These are phyloP conservation scores for Eurystomus gularis DNA, from an alignment of 2,113 vertebrate species.

Conservation along the genomic window DNA sequence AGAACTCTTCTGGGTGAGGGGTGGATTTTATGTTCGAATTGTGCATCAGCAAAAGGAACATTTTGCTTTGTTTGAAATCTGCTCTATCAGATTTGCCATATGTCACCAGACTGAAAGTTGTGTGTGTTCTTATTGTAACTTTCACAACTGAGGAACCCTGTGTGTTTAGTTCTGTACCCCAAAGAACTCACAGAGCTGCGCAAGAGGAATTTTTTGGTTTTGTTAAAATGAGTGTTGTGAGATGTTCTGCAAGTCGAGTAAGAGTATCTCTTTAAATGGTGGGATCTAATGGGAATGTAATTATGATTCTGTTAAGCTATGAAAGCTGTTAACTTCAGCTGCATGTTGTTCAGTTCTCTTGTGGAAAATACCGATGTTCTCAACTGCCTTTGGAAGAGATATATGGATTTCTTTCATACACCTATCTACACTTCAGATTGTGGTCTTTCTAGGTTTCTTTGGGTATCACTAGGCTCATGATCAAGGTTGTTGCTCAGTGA, in stretches of 20 bases:
- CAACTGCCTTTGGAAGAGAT: background rate
- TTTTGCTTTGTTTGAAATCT: constrained; percentile 59
- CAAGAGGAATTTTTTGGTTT: background rate
- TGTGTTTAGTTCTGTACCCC: background rate
- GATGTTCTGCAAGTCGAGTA: background rate
- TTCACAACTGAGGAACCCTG: background rate
- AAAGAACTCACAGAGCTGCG: background rate
- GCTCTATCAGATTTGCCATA: constrained; percentile 55
- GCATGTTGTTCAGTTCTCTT: background rate
- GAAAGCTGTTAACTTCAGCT: background rate
- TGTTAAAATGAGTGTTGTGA: background rate
- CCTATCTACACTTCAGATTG: background rate
- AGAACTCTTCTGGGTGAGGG: background rate
- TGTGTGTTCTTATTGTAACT: constrained; percentile 21
- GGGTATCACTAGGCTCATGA: background rate
- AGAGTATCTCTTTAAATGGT: background rate
- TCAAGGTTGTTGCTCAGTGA: background rate
- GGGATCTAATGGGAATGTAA: background rate
- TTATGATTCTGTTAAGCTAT: background rate
- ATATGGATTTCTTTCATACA: background rate
- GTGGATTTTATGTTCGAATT: constrained; percentile 23
- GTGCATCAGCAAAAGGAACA: constrained; percentile 58
- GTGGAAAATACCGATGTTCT: background rate
- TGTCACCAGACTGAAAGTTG: constrained; percentile 31
- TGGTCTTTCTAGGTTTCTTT: background rate